These are phyloP conservation scores for Holothuria glaberrima DNA, from an alignment of 35 echinoderm and acorn worm genomes.

Conservation along the genomic window DNA sequence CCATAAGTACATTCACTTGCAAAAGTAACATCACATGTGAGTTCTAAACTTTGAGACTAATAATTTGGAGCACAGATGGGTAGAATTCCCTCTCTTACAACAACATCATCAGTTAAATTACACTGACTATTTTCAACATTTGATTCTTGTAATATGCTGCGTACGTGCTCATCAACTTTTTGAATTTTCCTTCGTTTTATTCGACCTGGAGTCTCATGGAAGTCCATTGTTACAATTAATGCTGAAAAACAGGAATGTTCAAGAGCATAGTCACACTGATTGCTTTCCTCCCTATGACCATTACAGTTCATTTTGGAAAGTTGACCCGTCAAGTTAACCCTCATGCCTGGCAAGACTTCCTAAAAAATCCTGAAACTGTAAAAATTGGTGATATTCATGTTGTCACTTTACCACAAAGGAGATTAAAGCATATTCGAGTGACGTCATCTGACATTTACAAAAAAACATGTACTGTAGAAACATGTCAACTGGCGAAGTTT, in stretches of 20 bases:
- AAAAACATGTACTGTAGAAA: too few relatives aligned
- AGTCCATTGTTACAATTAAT: background rate
- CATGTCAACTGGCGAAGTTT: too few relatives aligned
- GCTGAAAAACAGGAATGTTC: background rate
- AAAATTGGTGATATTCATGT: too few relatives aligned
- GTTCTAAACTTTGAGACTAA: background rate
- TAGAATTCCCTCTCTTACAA: background rate
- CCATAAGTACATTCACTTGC: background rate
- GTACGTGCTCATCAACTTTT: background rate
- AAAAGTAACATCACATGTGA: background rate
- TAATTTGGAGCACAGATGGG: background rate
- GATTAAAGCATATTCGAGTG: too few relatives aligned
- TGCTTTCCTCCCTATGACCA: too few relatives aligned
- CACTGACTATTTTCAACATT: background rate
- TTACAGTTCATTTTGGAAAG: too few relatives aligned
- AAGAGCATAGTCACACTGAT: too few relatives aligned
- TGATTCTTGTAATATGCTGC: background rate
- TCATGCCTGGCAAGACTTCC: too few relatives aligned
- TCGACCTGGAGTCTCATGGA: background rate
- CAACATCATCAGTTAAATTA: background rate
- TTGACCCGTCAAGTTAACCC: too few relatives aligned
- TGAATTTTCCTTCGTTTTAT: constrained; percentile 3
- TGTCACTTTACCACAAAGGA: too few relatives aligned
- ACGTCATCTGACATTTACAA: too few relatives aligned
- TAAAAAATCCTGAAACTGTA: too few relatives aligned